Evolutionary conservation across 1,140 invertebrate genomes (phyloP).

Genomic region (Drosophila paulistorum): DNA sequence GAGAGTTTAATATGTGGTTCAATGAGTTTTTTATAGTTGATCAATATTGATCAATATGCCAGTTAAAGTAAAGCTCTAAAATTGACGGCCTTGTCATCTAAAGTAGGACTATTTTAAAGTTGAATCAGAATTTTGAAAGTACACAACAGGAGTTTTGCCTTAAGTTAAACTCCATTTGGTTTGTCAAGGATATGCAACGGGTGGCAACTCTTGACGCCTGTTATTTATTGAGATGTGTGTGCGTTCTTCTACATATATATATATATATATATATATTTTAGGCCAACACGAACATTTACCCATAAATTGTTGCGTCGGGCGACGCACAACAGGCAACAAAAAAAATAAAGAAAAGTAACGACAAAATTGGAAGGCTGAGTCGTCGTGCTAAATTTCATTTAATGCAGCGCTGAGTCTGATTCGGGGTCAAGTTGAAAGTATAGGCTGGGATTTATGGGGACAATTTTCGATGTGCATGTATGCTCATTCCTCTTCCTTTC

Average conservation of each 20-base stretch:
- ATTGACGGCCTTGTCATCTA: no score
- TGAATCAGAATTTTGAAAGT: no score
- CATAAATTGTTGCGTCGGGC: constrained; percentile 71
- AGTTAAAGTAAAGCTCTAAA: no score
- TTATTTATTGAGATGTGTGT: constrained; percentile 69
- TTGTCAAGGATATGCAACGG: constrained; percentile 21
- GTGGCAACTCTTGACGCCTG: constrained; percentile 31
- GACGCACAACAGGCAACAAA: constrained; percentile 45
- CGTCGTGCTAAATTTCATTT: constrained; percentile 77
- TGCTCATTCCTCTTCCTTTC: constrained; percentile 7
- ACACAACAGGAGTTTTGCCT: constrained; percentile 23
- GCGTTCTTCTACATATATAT: constrained; percentile 47
- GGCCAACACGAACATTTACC: constrained; percentile 70
- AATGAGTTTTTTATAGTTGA: no score
- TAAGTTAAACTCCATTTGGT: constrained; percentile 65
- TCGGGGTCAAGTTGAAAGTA: constrained; percentile 73
- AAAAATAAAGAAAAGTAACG: constrained; percentile 37
- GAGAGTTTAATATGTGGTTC: no score
- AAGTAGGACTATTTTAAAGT: no score
- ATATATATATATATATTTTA: constrained; percentile 46
- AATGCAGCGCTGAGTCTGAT: constrained; percentile 62
- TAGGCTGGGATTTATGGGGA: constrained; percentile 57
- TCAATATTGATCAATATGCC: no score
- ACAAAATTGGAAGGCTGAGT: constrained; percentile 30
- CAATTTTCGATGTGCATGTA: not conserved